Base-by-base conservation (phyloP, 2,113 vertebrate species). In the Catagonus wagneri region DNA sequence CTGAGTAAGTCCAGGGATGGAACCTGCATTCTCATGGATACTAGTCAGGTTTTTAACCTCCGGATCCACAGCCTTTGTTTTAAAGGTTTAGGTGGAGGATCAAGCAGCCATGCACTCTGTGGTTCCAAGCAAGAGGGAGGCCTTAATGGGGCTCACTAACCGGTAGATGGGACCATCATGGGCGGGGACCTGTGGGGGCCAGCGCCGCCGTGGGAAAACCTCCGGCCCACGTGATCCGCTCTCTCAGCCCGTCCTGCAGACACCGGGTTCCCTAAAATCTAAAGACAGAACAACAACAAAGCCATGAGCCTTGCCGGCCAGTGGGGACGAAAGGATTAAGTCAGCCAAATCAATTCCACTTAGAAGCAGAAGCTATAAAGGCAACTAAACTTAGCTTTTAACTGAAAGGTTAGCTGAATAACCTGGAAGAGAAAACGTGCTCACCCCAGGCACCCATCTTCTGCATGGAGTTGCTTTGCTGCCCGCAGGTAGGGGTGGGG, bases 201-300 rank as follows among this genome's bases (percentile, higher is more conserved):
- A n/a, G 98, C 97, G 58, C 98, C 97, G 93, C 99, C 98, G 17
- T 99, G 99, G 94, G 99, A 96, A 90, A 98, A 97, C 98, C 99
- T 99, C 96, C 99, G 98, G 89, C 99, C 98, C 11, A 97, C 95
- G 19, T 99, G 99, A 89, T 99, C 99, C 97, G n/a, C 97, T 97
- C 99, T 99, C 93, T 99, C 99, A 0, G 97, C 97, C 89, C 98
- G 98, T 97, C 99, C 99, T 8, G 99, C 98, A 4, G 99, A 98
- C 2, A 98, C 97, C 2, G 99, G 99, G 98, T 99, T 99, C 89
- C 99, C 99, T 98, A 99, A 98, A 98, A 99, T 99, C 99, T 99
- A 98, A 97, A 98, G 85, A 97, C 96, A 98, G 96, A 98, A 99
- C 93, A 99, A 81, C 90, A 98, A 85, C 83, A 76, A 25, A 63